These are phyloP conservation scores for Sclerodermus sp. DNA, from an alignment of 2,888 invertebrate species.

Conservation along the genomic window DNA sequence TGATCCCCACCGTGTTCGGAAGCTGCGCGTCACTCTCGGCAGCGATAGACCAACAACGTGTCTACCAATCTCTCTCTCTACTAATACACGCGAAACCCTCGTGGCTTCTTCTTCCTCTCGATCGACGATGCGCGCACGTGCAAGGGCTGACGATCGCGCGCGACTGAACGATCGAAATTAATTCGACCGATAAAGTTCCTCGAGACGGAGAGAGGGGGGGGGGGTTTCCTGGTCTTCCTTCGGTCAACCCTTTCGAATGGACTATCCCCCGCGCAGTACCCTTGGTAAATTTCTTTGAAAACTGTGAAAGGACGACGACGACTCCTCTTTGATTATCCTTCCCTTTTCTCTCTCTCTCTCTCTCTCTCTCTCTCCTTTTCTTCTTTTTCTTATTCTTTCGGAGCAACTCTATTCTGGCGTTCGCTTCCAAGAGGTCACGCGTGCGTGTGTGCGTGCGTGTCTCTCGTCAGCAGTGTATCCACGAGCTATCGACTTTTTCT, in stretches of 20 bases:
- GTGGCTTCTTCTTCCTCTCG: slow-evolving; percentile 14
- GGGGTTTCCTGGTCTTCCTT: too few relatives aligned
- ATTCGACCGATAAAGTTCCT: slow-evolving; percentile 14
- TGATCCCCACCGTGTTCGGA: too few relatives aligned
- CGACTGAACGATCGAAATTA: too few relatives aligned
- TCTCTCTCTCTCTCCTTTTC: neutral
- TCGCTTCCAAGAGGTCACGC: neutral
- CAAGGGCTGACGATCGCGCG: slow-evolving; percentile 27
- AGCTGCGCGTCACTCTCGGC: too few relatives aligned
- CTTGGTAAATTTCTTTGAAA: too few relatives aligned
- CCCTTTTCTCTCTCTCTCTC: neutral
- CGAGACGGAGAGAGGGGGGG: too few relatives aligned
- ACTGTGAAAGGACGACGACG: too few relatives aligned
- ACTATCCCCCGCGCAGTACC: too few relatives aligned
- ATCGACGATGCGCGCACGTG: slow-evolving; percentile 32
- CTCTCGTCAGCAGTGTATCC: neutral
- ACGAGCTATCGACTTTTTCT: too few relatives aligned
- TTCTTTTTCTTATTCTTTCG: neutral
- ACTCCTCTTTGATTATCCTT: slow-evolving; percentile 2
- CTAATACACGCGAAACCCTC: neutral
- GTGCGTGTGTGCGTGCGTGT: neutral
- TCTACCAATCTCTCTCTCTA: too few relatives aligned
- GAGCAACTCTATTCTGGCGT: neutral
- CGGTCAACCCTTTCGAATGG: too few relatives aligned
- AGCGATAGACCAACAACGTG: too few relatives aligned